Evolutionary conservation across 2,113 vertebrate species (phyloP).

Genomic region (Phocoena phocoena): DNA sequence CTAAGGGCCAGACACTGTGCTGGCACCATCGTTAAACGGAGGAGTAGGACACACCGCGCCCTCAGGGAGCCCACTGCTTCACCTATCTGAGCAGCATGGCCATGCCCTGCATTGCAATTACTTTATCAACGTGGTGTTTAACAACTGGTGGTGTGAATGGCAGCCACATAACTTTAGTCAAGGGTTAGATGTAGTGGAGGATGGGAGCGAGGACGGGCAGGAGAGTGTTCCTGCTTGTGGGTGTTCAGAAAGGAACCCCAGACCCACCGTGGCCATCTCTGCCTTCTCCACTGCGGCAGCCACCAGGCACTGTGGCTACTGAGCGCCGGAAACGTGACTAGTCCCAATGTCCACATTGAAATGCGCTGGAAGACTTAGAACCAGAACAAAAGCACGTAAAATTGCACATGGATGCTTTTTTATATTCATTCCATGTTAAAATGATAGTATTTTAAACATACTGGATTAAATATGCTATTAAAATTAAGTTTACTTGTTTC

Average conservation of each 20-base stretch:
- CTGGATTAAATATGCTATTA: background rate
- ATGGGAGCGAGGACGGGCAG: background rate
- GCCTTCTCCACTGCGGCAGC: fast-evolving
- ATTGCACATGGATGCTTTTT: background rate
- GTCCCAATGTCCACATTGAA: background rate
- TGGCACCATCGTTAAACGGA: background rate
- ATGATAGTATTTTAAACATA: background rate
- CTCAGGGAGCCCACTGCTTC: background rate
- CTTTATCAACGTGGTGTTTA: background rate
- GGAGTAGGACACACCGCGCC: background rate
- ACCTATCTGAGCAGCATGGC: fast-evolving
- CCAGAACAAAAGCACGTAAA: background rate
- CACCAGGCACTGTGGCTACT: background rate
- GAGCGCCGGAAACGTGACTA: background rate
- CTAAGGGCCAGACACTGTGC: background rate
- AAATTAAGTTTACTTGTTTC: background rate
- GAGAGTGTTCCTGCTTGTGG: background rate
- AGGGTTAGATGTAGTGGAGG: background rate
- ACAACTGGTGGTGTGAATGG: background rate
- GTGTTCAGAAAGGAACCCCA: background rate
- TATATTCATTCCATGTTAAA: background rate
- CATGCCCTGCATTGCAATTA: background rate
- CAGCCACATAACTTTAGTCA: background rate
- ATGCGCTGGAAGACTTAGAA: background rate
- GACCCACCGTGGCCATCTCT: background rate